A percentile compares a stretch with the other conserved stretches of the same genome.
phyloP scores from a whole-genome alignment of 2,888 invertebrate genomes.

The Pyrochroa serraticornis region DNA sequence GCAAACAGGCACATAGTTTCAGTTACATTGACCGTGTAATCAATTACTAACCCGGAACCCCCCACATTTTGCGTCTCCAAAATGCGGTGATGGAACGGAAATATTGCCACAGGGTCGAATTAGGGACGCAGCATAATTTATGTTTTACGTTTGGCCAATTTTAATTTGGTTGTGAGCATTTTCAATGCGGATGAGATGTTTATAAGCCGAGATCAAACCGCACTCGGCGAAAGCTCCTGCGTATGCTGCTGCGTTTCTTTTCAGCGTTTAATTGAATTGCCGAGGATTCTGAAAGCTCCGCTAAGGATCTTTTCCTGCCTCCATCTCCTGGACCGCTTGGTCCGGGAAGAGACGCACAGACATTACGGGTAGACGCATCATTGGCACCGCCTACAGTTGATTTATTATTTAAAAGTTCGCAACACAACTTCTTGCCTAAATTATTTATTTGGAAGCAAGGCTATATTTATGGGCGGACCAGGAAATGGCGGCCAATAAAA shows the following conservation, averaged over 20 bases:
- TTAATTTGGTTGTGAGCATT: conserved; percentile 25
- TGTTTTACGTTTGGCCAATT: conserved; percentile 13
- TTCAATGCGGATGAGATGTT: conserved; percentile 21
- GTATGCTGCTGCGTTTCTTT: conserved; percentile 20
- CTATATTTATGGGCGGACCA: conserved; percentile 5
- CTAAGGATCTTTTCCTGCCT: conserved; percentile 14
- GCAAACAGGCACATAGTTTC: conserved; percentile 2
- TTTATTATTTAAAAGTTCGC: conserved; percentile 11
- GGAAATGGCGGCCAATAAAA: no score
- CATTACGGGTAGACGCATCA: conserved; percentile 3
- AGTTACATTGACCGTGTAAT: conserved; percentile 2
- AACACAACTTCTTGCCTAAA: conserved; percentile 10
- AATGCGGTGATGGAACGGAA: no score
- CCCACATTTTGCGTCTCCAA: no score
- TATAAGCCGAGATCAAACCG: conserved; percentile 24
- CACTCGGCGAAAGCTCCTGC: conserved; percentile 15
- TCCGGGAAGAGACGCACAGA: conserved; percentile 10
- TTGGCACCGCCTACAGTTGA: conserved; percentile 2
- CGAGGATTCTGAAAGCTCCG: conserved; percentile 12
- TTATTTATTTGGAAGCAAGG: conserved; percentile 10
- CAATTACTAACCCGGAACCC: not conserved
- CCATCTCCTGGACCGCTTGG: conserved; percentile 2
- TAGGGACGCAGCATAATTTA: conserved; percentile 11
- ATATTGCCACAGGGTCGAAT: not conserved
- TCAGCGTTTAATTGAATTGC: conserved; percentile 30